phyloP scores from a whole-genome alignment of 2,797 vertebrate genomes.

The Gambusia yucatana region DNA sequence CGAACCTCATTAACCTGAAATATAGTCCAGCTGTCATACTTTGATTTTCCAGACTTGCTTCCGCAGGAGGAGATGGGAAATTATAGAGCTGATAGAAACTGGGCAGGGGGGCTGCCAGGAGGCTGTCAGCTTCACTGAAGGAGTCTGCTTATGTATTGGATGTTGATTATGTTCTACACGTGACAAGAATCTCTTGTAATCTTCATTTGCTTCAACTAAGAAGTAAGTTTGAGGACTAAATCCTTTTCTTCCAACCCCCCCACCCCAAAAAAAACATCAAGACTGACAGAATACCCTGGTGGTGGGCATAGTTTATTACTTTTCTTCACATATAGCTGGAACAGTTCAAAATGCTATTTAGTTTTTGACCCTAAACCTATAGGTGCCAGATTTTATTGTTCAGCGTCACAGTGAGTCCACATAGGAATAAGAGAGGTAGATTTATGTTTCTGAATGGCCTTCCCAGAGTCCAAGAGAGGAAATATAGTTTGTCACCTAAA shows the following conservation, averaged over 20 bases:
- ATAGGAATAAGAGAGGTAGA: neutral
- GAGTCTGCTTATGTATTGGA: neutral
- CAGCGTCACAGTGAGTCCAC: neutral
- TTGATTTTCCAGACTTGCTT: neutral
- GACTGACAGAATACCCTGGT: neutral
- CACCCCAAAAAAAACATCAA: too few relatives aligned
- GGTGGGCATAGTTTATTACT: neutral
- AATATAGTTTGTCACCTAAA: neutral
- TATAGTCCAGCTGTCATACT: neutral
- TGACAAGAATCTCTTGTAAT: neutral
- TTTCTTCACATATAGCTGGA: neutral
- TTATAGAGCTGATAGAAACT: neutral
- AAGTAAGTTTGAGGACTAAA: neutral
- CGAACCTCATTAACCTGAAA: neutral
- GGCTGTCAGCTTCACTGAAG: neutral
- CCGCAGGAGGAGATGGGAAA: neutral
- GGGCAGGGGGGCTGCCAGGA: neutral
- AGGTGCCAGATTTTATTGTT: neutral
- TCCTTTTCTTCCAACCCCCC: neutral
- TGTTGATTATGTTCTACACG: neutral
- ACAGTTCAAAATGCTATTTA: neutral
- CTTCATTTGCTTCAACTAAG: neutral
- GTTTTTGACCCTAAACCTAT: neutral
- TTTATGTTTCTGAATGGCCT: neutral
- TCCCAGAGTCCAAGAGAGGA: neutral